Percentiles rank a stretch among this genome's conserved stretches.
phyloP scores from a whole-genome alignment of 2,888 invertebrate genomes.

The Nasonovia ribisnigri region DNA sequence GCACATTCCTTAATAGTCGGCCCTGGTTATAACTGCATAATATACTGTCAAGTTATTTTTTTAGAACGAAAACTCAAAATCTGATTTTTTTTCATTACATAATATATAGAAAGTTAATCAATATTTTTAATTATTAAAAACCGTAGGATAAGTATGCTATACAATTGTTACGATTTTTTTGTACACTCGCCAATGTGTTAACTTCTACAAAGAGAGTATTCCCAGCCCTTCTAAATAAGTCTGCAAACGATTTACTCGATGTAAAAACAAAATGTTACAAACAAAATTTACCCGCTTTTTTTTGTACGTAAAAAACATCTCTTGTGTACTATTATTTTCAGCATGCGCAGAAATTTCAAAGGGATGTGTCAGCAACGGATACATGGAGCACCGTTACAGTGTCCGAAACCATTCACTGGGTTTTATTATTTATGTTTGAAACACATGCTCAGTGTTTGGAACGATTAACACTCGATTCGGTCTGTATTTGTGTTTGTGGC shows the following conservation, averaged over 20 bases:
- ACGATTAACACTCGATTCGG: constrained; percentile 3
- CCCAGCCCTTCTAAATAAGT: background rate
- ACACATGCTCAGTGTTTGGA: background rate
- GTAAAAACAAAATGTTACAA: background rate
- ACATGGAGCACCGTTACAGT: background rate
- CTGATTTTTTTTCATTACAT: background rate
- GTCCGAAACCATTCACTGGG: background rate
- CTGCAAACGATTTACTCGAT: background rate
- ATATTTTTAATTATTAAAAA: background rate
- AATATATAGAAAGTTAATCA: background rate
- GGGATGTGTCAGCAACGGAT: background rate
- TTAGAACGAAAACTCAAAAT: background rate
- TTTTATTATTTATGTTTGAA: constrained; percentile 36
- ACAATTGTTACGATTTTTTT: background rate
- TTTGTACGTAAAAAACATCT: background rate
- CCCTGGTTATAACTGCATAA: background rate
- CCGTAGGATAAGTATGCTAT: background rate
- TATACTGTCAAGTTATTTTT: background rate
- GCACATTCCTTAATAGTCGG: background rate
- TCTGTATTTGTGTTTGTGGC: background rate
- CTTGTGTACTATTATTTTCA: background rate
- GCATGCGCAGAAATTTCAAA: constrained; percentile 10
- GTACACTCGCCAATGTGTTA: background rate
- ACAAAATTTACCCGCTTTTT: background rate
- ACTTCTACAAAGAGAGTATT: background rate